These are phyloP conservation scores for Myodes glareolus DNA, from an alignment of 2,113 vertebrate species.

Conservation along the genomic window DNA sequence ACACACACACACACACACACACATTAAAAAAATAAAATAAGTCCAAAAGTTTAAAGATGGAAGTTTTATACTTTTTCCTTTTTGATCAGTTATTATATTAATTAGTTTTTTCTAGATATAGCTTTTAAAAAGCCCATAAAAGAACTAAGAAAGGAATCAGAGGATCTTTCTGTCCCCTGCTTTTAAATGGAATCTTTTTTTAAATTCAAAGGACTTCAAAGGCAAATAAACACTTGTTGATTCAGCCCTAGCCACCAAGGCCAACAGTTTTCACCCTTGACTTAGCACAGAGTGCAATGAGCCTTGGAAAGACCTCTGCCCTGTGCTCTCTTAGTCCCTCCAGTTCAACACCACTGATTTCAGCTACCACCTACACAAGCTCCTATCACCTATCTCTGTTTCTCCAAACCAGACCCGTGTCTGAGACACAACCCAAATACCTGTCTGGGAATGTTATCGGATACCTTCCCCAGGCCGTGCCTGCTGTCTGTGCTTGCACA, in stretches of 20 bases:
- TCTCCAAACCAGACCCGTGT: neutral
- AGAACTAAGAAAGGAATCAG: neutral
- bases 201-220: conserved; percentile 28
- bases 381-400: neutral
- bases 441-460: neutral
- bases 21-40: neutral
- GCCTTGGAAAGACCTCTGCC: neutral
- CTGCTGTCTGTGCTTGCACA: neutral
- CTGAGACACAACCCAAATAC: neutral
- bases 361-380: neutral
- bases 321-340: neutral
- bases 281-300: neutral
- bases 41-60: neutral
- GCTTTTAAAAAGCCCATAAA: neutral
- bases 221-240: conserved; percentile 7
- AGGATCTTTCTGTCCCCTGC: neutral
- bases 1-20: neutral
- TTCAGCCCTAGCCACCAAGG: neutral
- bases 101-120: neutral
- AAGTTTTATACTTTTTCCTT: neutral
- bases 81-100: neutral
- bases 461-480: neutral
- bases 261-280: conserved; percentile 37
- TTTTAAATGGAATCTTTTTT: conserved; percentile 25
- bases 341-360: conserved; percentile 2